Conservation (phyloP, 2,113 vertebrate species). For the Cyrtonyx montezumae region DNA sequence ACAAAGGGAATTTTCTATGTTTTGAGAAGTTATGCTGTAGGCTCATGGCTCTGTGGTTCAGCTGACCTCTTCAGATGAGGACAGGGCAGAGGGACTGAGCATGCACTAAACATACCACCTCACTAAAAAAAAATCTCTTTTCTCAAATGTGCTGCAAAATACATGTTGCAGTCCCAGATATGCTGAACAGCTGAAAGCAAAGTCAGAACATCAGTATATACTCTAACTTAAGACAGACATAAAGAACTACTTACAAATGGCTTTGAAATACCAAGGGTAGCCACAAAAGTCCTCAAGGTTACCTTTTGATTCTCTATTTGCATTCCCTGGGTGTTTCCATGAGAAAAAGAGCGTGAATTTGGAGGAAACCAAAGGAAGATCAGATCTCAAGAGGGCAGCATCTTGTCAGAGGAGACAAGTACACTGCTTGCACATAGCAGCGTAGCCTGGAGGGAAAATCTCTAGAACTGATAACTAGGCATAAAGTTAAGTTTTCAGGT, state of each 20-base stretch:
- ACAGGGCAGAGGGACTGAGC: neutral
- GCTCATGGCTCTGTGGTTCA: neutral
- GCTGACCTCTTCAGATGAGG: neutral
- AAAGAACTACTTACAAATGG: neutral
- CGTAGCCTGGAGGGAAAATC: slow-evolving; percentile 43
- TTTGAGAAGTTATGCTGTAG: neutral
- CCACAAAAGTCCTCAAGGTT: slow-evolving; percentile 34
- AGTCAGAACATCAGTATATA: slow-evolving; percentile 3
- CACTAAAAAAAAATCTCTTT: neutral
- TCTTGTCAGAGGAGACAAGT: neutral
- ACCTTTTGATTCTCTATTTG: slow-evolving; percentile 32
- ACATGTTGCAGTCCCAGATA: neutral
- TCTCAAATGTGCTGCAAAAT: neutral
- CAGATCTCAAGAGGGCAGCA: slow-evolving; percentile 9
- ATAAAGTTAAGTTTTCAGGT: slow-evolving; percentile 14
- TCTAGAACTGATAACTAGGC: neutral
- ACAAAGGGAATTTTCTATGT: neutral
- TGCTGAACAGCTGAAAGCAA: neutral
- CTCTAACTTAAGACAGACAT: neutral
- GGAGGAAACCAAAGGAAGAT: slow-evolving; percentile 18
- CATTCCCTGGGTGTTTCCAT: slow-evolving; percentile 8
- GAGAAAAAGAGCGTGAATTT: neutral
- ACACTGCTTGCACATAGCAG: neutral
- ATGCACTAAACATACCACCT: neutral
- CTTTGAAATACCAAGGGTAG: slow-evolving; percentile 41